These are phyloP conservation scores for Zelleria hepariella DNA, from an alignment of 2,888 invertebrate species.

Conservation along the genomic window DNA sequence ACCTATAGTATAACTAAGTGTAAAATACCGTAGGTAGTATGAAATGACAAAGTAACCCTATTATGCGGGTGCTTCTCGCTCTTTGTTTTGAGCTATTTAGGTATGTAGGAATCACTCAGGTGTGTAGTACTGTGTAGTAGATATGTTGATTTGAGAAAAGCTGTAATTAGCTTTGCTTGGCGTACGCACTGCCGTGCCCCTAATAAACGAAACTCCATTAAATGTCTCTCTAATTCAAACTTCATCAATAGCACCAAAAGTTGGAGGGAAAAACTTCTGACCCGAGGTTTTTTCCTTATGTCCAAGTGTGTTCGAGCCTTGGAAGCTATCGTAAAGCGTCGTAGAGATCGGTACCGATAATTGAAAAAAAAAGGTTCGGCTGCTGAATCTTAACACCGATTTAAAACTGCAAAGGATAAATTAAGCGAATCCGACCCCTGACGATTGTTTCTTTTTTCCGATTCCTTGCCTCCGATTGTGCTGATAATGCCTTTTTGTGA, in stretches of 20 bases:
- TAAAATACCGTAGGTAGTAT: too few relatives aligned
- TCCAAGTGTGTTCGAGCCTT: constrained; percentile 31
- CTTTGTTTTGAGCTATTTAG: too few relatives aligned
- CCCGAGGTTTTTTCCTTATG: background rate
- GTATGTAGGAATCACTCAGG: too few relatives aligned
- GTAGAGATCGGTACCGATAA: constrained; percentile 59
- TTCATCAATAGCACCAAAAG: background rate
- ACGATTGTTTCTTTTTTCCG: constrained; percentile 53
- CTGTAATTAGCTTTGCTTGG: too few relatives aligned
- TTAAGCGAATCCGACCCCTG: constrained; percentile 56
- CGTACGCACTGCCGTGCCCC: too few relatives aligned
- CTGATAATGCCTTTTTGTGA: constrained; percentile 52
- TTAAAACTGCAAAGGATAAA: constrained; percentile 65
- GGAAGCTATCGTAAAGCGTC: constrained; percentile 56
- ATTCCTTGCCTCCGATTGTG: constrained; percentile 43
- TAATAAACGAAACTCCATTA: too few relatives aligned
- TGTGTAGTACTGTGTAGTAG: too few relatives aligned
- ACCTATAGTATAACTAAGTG: too few relatives aligned
- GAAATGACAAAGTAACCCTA: too few relatives aligned
- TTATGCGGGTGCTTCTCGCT: too few relatives aligned
- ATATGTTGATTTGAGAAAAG: too few relatives aligned
- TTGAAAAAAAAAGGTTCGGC: constrained; percentile 57
- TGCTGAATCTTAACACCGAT: constrained; percentile 65
- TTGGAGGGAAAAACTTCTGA: background rate
- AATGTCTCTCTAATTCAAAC: background rate